These are phyloP conservation scores for Phrynocephalus forsythii DNA, from an alignment of 2,797 vertebrate species.

Conservation along the genomic window DNA sequence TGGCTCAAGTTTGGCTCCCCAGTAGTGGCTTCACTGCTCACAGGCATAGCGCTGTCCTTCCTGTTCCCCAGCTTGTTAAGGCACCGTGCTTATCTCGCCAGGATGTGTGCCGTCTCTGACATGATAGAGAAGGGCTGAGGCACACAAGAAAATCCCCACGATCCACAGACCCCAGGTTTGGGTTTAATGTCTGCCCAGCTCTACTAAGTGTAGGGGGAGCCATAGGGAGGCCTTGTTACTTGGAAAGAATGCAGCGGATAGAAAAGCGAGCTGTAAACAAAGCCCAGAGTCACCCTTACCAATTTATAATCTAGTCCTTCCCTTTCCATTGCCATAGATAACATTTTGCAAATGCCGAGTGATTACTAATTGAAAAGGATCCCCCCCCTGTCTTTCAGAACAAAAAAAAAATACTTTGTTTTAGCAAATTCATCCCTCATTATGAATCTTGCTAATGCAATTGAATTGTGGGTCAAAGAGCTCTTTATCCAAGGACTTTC, in stretches of 20 bases:
- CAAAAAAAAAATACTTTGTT: conserved; percentile 24
- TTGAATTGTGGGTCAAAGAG: conserved; percentile 64
- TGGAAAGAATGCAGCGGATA: conserved; percentile 28
- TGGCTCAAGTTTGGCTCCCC: background rate
- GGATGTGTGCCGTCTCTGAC: background rate
- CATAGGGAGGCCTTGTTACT: rapidly evolving
- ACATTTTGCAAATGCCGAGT: conserved; percentile 36
- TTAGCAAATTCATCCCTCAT: conserved; percentile 58
- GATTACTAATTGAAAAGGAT: conserved; percentile 37
- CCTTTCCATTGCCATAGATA: conserved; percentile 37
- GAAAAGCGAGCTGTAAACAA: conserved; percentile 20
- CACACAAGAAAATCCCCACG: background rate
- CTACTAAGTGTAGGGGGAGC: background rate
- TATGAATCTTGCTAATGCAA: conserved; percentile 58
- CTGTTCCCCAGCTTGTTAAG: background rate
- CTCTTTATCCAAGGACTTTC: conserved; percentile 61
- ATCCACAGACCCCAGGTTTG: background rate
- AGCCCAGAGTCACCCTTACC: background rate
- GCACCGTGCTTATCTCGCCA: background rate
- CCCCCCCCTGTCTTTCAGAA: background rate
- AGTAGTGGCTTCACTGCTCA: rapidly evolving
- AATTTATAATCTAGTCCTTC: background rate
- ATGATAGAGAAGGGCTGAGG: background rate
- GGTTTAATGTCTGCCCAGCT: background rate
- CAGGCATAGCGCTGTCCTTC: background rate